Evolutionary conservation across 1,140 invertebrate species (phyloP).

Genomic region (Agrypnia vestita): DNA sequence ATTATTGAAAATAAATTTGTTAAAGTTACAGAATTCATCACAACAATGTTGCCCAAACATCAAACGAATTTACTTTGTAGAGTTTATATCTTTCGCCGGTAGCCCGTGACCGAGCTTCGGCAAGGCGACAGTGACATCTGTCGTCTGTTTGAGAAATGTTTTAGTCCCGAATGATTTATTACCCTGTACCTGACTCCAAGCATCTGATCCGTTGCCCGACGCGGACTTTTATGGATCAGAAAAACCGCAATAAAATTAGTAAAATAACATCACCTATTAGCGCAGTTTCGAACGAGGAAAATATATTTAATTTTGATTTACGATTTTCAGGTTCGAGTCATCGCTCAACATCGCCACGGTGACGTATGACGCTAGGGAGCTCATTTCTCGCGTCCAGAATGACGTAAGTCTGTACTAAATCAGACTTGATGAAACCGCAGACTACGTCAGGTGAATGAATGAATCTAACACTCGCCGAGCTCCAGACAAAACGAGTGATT

Average conservation of each 20-base stretch:
- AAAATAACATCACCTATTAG: background rate
- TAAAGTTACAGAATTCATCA: too few species aligned
- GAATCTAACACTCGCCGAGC: slow-evolving; percentile 40
- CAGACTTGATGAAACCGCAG: slow-evolving; percentile 38
- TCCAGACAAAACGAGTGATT: slow-evolving; percentile 49
- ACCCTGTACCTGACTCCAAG: slow-evolving; percentile 11
- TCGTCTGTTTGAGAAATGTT: slow-evolving; percentile 47
- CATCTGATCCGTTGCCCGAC: slow-evolving; percentile 9
- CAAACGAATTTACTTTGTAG: slow-evolving; percentile 15
- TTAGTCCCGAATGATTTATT: slow-evolving; percentile 52
- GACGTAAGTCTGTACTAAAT: slow-evolving; percentile 42
- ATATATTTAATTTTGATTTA: slow-evolving; percentile 49
- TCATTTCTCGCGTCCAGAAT: slow-evolving; percentile 7
- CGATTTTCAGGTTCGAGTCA: slow-evolving; percentile 48
- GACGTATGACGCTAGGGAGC: slow-evolving; percentile 29
- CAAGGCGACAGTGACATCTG: slow-evolving; percentile 50
- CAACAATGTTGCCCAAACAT: slow-evolving; percentile 9
- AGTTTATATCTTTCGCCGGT: background rate
- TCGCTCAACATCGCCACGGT: slow-evolving; percentile 43
- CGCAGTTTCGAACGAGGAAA: slow-evolving; percentile 23
- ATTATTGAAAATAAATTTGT: too few species aligned
- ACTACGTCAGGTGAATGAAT: slow-evolving; percentile 36
- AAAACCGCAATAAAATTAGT: slow-evolving; percentile 30
- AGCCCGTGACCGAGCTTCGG: slow-evolving; percentile 11
- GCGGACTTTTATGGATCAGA: slow-evolving; percentile 17